Conservation (phyloP, 2,113 vertebrate species). For the Platysteira castanea region DNA sequence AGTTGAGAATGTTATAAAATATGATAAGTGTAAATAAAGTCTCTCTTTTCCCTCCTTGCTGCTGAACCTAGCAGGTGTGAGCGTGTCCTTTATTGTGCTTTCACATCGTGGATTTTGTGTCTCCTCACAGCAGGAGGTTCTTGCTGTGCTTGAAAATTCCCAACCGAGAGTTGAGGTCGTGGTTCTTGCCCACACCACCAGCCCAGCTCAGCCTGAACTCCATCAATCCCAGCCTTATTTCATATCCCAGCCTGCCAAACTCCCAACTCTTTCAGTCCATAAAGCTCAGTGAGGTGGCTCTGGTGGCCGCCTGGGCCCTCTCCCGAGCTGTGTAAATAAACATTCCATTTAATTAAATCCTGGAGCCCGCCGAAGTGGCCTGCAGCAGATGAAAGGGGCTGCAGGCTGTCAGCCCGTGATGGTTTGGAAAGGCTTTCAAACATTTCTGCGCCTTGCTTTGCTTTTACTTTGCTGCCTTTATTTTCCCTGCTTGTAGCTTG, state of each 20-base stretch:
- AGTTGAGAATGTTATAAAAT: too few relatives aligned
- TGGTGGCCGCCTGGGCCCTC: background rate
- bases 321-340: constrained; percentile 30
- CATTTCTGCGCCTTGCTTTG: background rate
- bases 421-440: constrained; percentile 24
- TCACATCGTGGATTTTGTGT: background rate
- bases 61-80: too few relatives aligned
- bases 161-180: background rate
- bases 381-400: constrained; percentile 1
- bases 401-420: background rate
- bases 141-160: background rate
- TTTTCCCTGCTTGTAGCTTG: background rate
- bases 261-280: rapidly evolving
- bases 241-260: rapidly evolving
- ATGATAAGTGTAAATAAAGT: too few relatives aligned
- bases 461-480: constrained; percentile 11
- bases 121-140: background rate
- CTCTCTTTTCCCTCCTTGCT: too few relatives aligned
- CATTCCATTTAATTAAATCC: background rate
- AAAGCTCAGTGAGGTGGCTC: background rate
- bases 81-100: too few relatives aligned
- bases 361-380: background rate
- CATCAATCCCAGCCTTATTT: background rate
- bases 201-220: background rate
- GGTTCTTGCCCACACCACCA: rapidly evolving